A percentile compares a stretch with the other conserved stretches of the same genome.
Conservation (phyloP, 2,888 invertebrate genomes). For the Cetonia aurata region DNA sequence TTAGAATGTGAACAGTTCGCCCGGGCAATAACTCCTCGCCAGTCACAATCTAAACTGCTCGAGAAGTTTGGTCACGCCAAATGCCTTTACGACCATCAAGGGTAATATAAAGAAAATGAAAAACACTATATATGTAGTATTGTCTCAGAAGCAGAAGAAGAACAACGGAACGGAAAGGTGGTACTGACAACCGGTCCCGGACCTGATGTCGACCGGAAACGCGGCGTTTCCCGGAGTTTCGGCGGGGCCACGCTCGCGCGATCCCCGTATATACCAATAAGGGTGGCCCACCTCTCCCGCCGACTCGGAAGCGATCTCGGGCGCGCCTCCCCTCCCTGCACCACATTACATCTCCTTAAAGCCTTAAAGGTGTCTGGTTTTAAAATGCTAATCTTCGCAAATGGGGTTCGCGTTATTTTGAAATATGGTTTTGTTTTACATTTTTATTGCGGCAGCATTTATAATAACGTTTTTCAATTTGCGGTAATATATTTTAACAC, state of each 20-base stretch:
- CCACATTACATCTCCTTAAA: conserved; percentile 66
- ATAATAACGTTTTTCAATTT: conserved; percentile 68
- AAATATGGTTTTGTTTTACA: conserved; percentile 68
- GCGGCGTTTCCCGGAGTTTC: conserved; percentile 49
- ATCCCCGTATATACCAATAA: conserved; percentile 53
- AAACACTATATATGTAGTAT: conserved; percentile 74
- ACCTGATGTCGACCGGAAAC: conserved; percentile 62
- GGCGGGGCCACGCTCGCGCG: conserved; percentile 54
- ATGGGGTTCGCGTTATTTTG: conserved; percentile 69
- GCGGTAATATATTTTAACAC: conserved; percentile 48
- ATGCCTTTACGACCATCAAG: conserved; percentile 88
- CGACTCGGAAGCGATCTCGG: not conserved
- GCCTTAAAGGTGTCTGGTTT: conserved; percentile 66
- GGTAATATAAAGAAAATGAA: conserved; percentile 93
- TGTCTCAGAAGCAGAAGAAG: conserved; percentile 58
- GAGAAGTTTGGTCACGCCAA: conserved; percentile 85
- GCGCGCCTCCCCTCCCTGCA: conserved; percentile 52
- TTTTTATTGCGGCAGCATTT: conserved; percentile 68
- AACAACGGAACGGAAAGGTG: conserved; percentile 57
- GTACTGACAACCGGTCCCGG: conserved; percentile 63
- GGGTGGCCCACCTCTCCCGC: conserved; percentile 33
- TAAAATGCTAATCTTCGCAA: conserved; percentile 69
- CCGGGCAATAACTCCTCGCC: conserved; percentile 57
- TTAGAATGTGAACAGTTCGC: conserved; percentile 62
- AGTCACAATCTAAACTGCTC: conserved; percentile 67